Evolutionary conservation across 2,888 invertebrate species (phyloP), one percentile per base, ranked within the genome.

Genomic region (Epinotia bilunana): DNA sequence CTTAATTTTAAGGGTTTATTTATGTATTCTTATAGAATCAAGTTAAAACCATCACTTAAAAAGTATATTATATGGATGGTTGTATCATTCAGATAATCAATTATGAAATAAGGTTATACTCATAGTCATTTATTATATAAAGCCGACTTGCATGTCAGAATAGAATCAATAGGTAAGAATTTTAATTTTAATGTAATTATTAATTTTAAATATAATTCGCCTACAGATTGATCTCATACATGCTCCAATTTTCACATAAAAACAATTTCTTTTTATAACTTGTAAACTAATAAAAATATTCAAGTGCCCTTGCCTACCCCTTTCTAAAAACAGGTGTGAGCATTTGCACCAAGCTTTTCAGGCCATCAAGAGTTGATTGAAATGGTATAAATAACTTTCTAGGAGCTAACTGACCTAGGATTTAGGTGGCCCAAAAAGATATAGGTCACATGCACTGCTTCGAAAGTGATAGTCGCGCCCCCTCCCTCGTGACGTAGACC

Each of bases 381-480:
- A 69, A 60, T 33, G 70, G 49, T 39, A 69, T 57, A 61, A 61
- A 70, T 68, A 68, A 58, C 57, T 68, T 58, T 57, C 68, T 68
- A 58, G 58, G 43, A 6, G 28, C 57, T 28, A 49, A 81, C 79
- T 79, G 80, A 80, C 78, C 79, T 68, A 68, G 43, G 68, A 58
- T 58, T 68, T 68, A 58, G 68, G 68, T 77, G 76, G 58, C 78
- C 80, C 80, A 83, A 76, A 65, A 71, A 46, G 18, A 57, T 39
- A 72, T 72, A 72, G 76, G 76, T 76, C 72, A 72, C n/a, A 57
- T 68, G 13, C 39, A 55, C 67, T 39, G 39, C 39, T 83, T 78
- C 80, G 88, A 91, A 91, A 91, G 91, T 86, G 90, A 91, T 88
- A 82, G 85, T 85, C 61, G 39, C 67, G 33, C 43, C 58, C 61